Conservation (phyloP, 2,113 vertebrate species). For the Rhinoptilus africanus region DNA sequence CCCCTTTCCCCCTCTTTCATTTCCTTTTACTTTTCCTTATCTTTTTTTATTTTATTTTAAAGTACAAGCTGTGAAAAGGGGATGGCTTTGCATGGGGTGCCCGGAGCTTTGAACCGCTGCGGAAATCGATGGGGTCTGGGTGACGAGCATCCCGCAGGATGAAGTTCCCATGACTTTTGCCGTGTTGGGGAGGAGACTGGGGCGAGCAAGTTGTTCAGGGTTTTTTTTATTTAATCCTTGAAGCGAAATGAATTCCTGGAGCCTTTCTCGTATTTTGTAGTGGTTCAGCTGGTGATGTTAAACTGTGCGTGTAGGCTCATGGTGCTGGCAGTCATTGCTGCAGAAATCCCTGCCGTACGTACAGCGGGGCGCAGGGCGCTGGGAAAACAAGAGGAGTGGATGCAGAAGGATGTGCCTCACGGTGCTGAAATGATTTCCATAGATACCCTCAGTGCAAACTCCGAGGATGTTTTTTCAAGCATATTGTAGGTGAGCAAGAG, state of each 20-base stretch:
- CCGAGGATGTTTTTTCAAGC: neutral
- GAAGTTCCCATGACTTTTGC: neutral
- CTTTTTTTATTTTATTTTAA: neutral
- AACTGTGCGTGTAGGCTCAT: neutral
- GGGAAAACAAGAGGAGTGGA: neutral
- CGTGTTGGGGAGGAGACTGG: neutral
- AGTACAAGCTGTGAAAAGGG: too few relatives aligned
- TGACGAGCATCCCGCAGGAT: neutral
- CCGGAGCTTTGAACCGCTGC: fast-evolving
- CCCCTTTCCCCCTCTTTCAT: too few relatives aligned
- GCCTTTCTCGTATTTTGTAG: neutral
- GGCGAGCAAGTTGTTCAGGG: fast-evolving
- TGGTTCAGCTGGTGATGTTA: neutral
- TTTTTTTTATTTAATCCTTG: neutral
- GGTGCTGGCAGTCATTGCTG: neutral
- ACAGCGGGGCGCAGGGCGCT: neutral
- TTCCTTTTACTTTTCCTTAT: too few relatives aligned
- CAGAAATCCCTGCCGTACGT: neutral
- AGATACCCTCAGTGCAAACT: neutral
- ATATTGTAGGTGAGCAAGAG: neutral
- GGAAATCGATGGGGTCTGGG: neutral
- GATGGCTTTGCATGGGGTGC: neutral
- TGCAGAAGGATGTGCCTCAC: neutral
- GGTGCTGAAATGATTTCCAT: fast-evolving
- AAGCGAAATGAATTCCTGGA: neutral